Percentiles rank a stretch among this genome's conserved stretches.
phyloP scores from a whole-genome alignment of 2,797 vertebrate genomes.

The Aratinga solstitialis region DNA sequence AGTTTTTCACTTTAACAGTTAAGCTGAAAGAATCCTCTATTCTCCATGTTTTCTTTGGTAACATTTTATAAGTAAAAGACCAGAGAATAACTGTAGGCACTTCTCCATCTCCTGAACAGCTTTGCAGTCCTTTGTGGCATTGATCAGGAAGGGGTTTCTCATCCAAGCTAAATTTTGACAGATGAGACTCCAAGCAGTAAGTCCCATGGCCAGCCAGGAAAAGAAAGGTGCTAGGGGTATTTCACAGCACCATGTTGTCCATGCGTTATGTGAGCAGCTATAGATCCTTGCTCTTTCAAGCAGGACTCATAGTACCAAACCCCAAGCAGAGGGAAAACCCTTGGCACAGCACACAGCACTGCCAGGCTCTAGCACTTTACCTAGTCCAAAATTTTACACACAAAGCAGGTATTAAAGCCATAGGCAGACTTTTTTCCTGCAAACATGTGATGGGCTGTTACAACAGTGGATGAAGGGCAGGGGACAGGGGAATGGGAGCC shows the following conservation, averaged over 20 bases:
- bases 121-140: neutral
- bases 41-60: neutral
- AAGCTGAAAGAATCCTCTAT: neutral
- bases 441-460: neutral
- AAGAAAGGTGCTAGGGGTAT: neutral
- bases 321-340: neutral
- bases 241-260: accelerated
- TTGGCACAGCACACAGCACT: accelerated
- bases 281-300: neutral
- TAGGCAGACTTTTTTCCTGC: neutral
- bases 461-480: neutral
- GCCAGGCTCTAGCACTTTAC: accelerated
- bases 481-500: neutral
- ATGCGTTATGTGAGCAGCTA: accelerated
- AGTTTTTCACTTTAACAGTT: neutral
- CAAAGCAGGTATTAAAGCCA: neutral
- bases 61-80: neutral
- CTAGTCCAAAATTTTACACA: neutral
- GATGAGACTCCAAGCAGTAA: neutral
- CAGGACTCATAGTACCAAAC: accelerated
- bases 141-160: neutral
- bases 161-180: neutral
- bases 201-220: neutral
- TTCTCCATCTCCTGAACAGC: neutral
- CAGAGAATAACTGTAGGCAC: neutral